Conservation (phyloP, 2,888 invertebrate species). For the Orchesella flavescens region DNA sequence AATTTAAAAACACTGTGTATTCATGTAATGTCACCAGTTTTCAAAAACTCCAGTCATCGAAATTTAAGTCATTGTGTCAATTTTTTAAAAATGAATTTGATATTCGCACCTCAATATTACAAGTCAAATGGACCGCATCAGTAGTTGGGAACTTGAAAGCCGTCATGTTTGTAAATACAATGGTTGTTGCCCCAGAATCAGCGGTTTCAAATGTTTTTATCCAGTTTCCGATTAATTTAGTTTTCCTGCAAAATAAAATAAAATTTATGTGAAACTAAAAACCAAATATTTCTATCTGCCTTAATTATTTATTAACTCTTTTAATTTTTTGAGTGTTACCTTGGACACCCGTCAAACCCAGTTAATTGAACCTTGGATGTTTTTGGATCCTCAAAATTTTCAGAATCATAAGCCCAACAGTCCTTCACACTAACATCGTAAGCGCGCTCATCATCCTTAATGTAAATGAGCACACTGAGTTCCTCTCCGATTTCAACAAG, state of each 20-base stretch:
- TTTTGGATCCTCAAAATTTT: conserved; percentile 78
- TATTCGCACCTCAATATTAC: conserved; percentile 82
- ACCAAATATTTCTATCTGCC: too few relatives aligned
- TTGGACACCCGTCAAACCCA: conserved; percentile 81
- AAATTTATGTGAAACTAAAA: too few relatives aligned
- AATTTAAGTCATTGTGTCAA: too few relatives aligned
- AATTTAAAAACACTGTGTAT: too few relatives aligned
- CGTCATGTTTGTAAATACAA: conserved; percentile 81
- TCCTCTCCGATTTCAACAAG: conserved; percentile 83
- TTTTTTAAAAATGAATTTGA: neutral
- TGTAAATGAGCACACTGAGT: conserved; percentile 81
- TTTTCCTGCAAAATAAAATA: conserved; percentile 77
- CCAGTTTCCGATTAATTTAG: conserved; percentile 81
- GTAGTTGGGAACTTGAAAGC: conserved; percentile 85
- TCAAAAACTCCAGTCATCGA: neutral
- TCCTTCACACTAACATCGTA: conserved; percentile 82
- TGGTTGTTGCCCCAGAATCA: conserved; percentile 79
- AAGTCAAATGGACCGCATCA: conserved; percentile 82
- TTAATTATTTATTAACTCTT: too few relatives aligned
- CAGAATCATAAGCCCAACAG: conserved; percentile 83
- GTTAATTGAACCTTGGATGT: conserved; percentile 81
- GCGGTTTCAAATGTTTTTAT: conserved; percentile 79
- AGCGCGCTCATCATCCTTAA: conserved; percentile 79
- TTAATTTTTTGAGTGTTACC: too few relatives aligned
- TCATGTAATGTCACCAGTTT: too few relatives aligned